A percentile compares a stretch with the other conserved stretches of the same genome.
Evolutionary conservation across 2,888 invertebrate species (phyloP).

Genomic region (Dromius quadrimaculatus): DNA sequence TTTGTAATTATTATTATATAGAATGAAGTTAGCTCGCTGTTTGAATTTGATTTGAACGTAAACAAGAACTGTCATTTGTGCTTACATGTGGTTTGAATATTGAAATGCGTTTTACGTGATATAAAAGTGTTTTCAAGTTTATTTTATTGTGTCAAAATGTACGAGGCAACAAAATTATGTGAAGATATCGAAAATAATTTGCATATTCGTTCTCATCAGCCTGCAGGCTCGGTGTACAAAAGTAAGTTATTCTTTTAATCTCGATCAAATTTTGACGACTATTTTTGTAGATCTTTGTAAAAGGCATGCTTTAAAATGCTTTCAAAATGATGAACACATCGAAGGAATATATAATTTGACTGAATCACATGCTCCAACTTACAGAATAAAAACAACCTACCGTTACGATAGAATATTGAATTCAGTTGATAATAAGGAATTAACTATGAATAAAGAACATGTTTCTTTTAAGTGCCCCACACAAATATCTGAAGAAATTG

Average conservation of each 20-base stretch:
- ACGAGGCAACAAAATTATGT: background rate
- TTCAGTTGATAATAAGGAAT: conserved; percentile 49
- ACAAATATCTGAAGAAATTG: conserved; percentile 55
- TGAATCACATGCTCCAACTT: conserved; percentile 62
- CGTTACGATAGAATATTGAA: conserved; percentile 59
- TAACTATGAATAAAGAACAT: conserved; percentile 58
- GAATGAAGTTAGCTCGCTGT: background rate
- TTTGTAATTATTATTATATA: background rate
- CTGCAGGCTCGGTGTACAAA: conserved; percentile 56
- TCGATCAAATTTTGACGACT: background rate
- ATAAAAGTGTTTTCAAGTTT: background rate
- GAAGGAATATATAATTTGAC: conserved; percentile 61
- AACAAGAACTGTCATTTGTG: conserved; percentile 3
- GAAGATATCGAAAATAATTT: conserved; percentile 38
- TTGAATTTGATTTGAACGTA: conserved; percentile 11
- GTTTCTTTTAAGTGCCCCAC: conserved; percentile 59
- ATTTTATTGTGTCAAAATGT: background rate
- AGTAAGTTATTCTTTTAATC: conserved; percentile 54
- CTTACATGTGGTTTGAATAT: background rate
- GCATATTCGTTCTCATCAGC: conserved; percentile 37
- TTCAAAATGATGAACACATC: conserved; percentile 59
- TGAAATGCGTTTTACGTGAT: background rate
- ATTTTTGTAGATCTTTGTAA: conserved; percentile 58
- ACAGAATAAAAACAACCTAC: conserved; percentile 60
- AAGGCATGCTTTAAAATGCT: conserved; percentile 56